Percentiles rank a stretch among this genome's conserved stretches.
These are phyloP conservation scores for Sebastes matsubarae DNA, from an alignment of 2,797 vertebrate species.

Conservation along the genomic window DNA sequence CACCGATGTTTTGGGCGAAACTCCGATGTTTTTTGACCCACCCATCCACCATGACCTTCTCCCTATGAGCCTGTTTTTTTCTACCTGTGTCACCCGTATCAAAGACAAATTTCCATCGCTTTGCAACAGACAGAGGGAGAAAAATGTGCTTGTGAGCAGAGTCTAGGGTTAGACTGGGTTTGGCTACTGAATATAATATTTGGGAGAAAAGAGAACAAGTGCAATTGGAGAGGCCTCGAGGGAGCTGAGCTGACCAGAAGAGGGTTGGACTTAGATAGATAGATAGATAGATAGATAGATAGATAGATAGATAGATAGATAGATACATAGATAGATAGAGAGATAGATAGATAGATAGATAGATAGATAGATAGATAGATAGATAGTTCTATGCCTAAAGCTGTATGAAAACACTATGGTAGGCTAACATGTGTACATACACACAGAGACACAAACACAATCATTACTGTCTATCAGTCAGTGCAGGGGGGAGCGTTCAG, in stretches of 20 bases:
- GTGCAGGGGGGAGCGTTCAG: constrained; percentile 51
- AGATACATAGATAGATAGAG: not conserved
- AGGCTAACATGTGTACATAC: constrained; percentile 20
- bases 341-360: not conserved
- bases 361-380: not conserved
- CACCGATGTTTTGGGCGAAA: accelerated
- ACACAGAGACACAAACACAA: constrained; percentile 37
- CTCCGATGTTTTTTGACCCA: too few species aligned
- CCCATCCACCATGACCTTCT: accelerated
- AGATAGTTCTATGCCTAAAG: not conserved
- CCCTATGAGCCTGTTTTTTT: too few species aligned
- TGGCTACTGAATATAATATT: too few species aligned
- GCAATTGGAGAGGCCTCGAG: not conserved
- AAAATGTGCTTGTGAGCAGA: not conserved
- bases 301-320: not conserved
- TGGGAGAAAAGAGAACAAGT: not conserved
- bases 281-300: not conserved
- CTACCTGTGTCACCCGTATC: not conserved
- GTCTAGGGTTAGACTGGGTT: not conserved
- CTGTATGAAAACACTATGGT: constrained; percentile 12
- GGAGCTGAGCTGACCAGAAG: not conserved
- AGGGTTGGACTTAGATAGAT: not conserved
- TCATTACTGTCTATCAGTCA: constrained; percentile 66
- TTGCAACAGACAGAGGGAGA: not conserved
- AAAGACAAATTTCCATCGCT: not conserved